Percentiles rank a stretch among this genome's conserved stretches.
These are phyloP conservation scores for Hirudo medicinalis DNA, from an alignment of 1,140 invertebrate genomes.

Conservation along the genomic window DNA sequence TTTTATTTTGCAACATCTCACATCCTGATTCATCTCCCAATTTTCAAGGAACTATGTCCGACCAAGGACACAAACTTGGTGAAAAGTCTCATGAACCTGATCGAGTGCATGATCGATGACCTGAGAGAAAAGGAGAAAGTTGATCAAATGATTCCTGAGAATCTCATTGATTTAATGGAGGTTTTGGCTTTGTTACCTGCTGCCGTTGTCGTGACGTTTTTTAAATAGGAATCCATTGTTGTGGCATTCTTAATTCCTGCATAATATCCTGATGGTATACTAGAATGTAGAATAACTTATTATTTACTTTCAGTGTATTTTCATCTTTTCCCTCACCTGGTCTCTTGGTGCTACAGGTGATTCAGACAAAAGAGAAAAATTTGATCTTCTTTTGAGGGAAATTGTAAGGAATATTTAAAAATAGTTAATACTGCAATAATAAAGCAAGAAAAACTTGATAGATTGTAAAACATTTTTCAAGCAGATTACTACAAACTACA, in stretches of 20 bases:
- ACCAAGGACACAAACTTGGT: conserved; percentile 71
- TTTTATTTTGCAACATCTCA: too few relatives aligned
- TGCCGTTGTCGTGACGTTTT: too few relatives aligned
- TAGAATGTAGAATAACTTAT: conserved; percentile 30
- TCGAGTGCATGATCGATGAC: conserved; percentile 74
- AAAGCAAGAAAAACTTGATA: not conserved
- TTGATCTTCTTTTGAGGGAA: conserved; percentile 64
- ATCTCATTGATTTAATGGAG: not conserved
- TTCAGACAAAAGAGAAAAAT: conserved; percentile 56
- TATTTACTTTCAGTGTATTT: conserved; percentile 55
- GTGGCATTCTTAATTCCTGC: not conserved
- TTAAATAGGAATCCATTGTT: not conserved
- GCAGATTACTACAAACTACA: too few relatives aligned
- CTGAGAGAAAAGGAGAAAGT: conserved; percentile 54
- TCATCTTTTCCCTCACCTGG: conserved; percentile 83
- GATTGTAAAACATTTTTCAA: too few relatives aligned
- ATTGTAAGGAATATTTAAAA: conserved; percentile 31
- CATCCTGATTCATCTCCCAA: not conserved
- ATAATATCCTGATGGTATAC: not conserved
- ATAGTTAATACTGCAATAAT: not conserved
- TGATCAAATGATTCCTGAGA: conserved; percentile 31
- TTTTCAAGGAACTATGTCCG: conserved; percentile 59
- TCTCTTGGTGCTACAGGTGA: conserved; percentile 68
- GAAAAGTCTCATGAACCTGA: conserved; percentile 65
- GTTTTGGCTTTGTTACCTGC: not conserved